Conservation (phyloP, 1,140 invertebrate species). For the Rhynchophorus ferrugineus region DNA sequence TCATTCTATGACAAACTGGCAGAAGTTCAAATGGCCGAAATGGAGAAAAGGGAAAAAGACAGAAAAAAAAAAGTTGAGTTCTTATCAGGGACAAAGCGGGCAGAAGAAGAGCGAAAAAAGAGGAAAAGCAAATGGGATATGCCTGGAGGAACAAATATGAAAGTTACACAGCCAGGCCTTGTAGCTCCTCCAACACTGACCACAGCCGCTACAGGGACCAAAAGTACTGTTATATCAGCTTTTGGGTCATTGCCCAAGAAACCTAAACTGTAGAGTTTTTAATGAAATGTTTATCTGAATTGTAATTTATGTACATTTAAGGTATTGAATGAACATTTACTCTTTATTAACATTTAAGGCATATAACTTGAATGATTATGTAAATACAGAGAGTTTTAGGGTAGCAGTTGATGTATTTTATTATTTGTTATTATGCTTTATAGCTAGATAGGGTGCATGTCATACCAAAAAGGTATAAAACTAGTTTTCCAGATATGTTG, state of each 20-base stretch:
- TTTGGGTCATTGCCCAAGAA: slow-evolving; percentile 83
- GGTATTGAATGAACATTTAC: no score
- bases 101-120: slow-evolving; percentile 66
- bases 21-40: slow-evolving; percentile 81
- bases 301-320: no score
- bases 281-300: background rate
- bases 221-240: slow-evolving; percentile 79
- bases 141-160: slow-evolving; percentile 53
- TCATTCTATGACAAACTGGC: slow-evolving; percentile 91
- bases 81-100: slow-evolving; percentile 72
- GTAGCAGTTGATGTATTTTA: no score
- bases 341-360: no score
- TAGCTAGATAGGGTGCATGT: no score
- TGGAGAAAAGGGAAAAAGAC: slow-evolving; percentile 88
- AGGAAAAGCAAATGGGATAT: slow-evolving; percentile 92
- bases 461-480: no score
- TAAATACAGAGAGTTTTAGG: no score
- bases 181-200: slow-evolving; percentile 63
- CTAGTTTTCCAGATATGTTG: no score
- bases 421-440: no score
- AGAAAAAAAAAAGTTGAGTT: slow-evolving; percentile 87
- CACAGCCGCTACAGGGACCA: slow-evolving; percentile 70
- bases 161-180: slow-evolving; percentile 48
- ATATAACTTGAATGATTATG: no score
- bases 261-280: slow-evolving; percentile 47